Evolutionary conservation across 2,888 invertebrate species (phyloP), one percentile per base, ranked within the genome.

Genomic region (Halocaridina rubra): DNA sequence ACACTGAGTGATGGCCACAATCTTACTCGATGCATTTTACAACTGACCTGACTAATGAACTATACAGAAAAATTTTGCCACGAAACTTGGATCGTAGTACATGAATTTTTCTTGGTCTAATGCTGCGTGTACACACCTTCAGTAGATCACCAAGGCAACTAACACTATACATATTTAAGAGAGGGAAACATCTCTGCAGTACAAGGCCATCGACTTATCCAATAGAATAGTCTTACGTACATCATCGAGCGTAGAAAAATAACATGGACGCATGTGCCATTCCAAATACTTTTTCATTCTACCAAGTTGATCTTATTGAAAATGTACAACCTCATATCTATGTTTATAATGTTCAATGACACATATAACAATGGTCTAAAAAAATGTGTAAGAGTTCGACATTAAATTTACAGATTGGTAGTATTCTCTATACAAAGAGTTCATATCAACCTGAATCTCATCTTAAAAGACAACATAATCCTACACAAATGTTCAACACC

Each of bases 121-220:
- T 59, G 77, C 59, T 77, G 77, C 30, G 61, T 77, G 22, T 61
- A 69, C 69, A 77, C 30, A 59, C 61, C 32, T 59, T 61, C 77
- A 32, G 77, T 61, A 46, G 72, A 74, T 39, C 33, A 74, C 24
- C 39, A 46, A 74, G 72, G 72, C 22, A 33, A 74, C 72, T 39
- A 22, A 39, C 5, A 24, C 46, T 30, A 74, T 27, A 74, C 46
- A 46, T n/a, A 24, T 27, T 22, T 46, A 39, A 16, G 27, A 24
- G 24, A 46, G 72, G 46, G 72, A n/a, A n/a, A 46, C 46, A 74
- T 46, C 27, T 53, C 27, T 27, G 33, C 72, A 74, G n/a, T 46
- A 74, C 39, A 39, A 22, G 27, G 46, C 72, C 22, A 39, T 74
- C 72, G 46, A 16, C 46, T 74, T 24, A 39, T 39, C 30, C 69